Conservation (phyloP, 2,888 invertebrate species). For the Ectobius pallidus region DNA sequence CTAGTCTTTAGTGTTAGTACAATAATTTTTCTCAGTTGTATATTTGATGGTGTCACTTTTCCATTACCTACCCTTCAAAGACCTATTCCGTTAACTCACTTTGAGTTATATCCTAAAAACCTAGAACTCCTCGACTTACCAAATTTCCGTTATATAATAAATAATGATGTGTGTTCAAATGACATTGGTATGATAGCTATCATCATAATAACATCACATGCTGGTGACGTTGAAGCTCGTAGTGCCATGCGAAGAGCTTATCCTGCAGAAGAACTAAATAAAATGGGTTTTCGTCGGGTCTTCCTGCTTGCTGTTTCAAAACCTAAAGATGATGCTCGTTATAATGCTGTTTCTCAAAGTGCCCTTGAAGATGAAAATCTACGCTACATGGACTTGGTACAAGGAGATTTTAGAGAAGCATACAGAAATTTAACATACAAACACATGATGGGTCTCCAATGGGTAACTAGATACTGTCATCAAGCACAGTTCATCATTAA, state of each 20-base stretch:
- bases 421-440: conserved; percentile 83
- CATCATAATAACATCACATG: conserved; percentile 76
- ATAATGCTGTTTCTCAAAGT: conserved; percentile 57
- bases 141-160: conserved; percentile 47
- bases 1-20: conserved; percentile 11
- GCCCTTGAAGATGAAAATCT: conserved; percentile 66
- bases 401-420: conserved; percentile 77
- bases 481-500: conserved; percentile 71
- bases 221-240: conserved; percentile 71
- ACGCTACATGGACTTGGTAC: conserved; percentile 57
- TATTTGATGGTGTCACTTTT: conserved; percentile 17
- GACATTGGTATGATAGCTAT: neutral
- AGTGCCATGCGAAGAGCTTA: conserved; percentile 74
- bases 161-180: conserved; percentile 47
- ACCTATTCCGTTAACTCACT: neutral
- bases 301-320: conserved; percentile 69
- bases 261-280: conserved; percentile 61
- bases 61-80: neutral
- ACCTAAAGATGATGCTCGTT: conserved; percentile 56
- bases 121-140: conserved; percentile 42
- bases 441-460: conserved; percentile 80
- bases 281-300: conserved; percentile 66
- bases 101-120: neutral
- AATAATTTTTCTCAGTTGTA: neutral
- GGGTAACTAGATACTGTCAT: conserved; percentile 69